Conservation (phyloP, 2,888 invertebrate genomes). For the Pseudanteris insignis region DNA sequence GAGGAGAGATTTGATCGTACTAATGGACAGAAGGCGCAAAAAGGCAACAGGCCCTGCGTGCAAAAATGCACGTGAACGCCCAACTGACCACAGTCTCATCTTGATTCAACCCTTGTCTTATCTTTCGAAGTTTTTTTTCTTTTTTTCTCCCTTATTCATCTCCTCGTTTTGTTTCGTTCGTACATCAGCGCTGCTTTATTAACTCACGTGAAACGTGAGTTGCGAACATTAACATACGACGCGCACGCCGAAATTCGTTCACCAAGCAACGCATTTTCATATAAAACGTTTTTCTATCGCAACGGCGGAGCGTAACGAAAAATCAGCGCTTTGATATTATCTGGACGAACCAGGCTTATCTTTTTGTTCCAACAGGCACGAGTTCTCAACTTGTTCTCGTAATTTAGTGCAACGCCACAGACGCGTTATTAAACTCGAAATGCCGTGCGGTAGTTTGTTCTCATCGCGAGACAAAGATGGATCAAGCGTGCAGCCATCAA, state of each 20-base stretch:
- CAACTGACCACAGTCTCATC: constrained; percentile 45
- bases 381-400: constrained; percentile 44
- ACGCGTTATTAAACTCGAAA: constrained; percentile 50
- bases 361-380: constrained; percentile 33
- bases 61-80: constrained; percentile 43
- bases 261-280: too few relatives aligned
- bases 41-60: constrained; percentile 56
- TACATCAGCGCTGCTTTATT: too few relatives aligned
- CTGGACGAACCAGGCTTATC: too few relatives aligned
- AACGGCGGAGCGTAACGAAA: too few relatives aligned
- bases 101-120: constrained; percentile 39
- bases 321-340: too few relatives aligned
- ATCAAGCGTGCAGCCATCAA: constrained; percentile 22
- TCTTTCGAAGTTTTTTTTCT: constrained; percentile 30
- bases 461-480: constrained; percentile 28
- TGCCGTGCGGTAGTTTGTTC: constrained; percentile 40
- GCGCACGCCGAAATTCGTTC: too few relatives aligned
- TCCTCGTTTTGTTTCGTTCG: background rate
- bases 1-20: constrained; percentile 61
- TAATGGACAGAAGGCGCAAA: constrained; percentile 62
- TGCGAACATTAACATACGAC: too few relatives aligned
- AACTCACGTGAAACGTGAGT: too few relatives aligned
- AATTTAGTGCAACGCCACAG: constrained; percentile 53
- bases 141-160: constrained; percentile 7
- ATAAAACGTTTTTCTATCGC: too few relatives aligned